These are phyloP conservation scores for Glaucomys volans DNA, from an alignment of 2,113 vertebrate species.

Conservation along the genomic window DNA sequence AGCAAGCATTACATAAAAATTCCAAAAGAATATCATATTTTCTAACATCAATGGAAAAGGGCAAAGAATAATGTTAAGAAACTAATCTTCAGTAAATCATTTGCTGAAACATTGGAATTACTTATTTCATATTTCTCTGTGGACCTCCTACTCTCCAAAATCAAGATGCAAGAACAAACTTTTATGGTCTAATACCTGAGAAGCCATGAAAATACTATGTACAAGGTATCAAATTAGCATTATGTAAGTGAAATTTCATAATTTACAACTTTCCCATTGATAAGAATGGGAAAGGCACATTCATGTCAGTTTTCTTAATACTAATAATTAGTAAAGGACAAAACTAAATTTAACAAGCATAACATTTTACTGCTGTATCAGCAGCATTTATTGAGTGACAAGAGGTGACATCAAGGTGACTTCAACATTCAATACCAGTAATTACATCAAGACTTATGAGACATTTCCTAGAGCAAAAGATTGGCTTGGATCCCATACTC, in stretches of 20 bases:
- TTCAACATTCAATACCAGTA: not conserved
- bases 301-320: not conserved
- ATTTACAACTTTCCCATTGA: not conserved
- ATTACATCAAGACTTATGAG: not conserved
- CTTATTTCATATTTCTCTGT: not conserved
- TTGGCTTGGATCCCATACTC: not conserved
- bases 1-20: not conserved
- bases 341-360: constrained; percentile 28
- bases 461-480: constrained; percentile 11
- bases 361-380: constrained; percentile 27
- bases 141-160: not conserved
- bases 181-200: not conserved
- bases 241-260: constrained; percentile 39
- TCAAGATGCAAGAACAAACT: constrained; percentile 21
- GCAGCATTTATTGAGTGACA: not conserved
- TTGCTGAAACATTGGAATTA: not conserved
- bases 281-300: not conserved
- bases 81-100: constrained; percentile 18
- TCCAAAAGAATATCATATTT: constrained; percentile 31
- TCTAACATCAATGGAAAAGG: constrained; percentile 33
- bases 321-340: not conserved
- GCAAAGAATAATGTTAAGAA: constrained; percentile 36
- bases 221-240: not conserved
- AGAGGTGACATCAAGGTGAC: not conserved
- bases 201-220: constrained; percentile 6